phyloP scores from a whole-genome alignment of 2,113 vertebrate species.

The Halcyon malimbica region DNA sequence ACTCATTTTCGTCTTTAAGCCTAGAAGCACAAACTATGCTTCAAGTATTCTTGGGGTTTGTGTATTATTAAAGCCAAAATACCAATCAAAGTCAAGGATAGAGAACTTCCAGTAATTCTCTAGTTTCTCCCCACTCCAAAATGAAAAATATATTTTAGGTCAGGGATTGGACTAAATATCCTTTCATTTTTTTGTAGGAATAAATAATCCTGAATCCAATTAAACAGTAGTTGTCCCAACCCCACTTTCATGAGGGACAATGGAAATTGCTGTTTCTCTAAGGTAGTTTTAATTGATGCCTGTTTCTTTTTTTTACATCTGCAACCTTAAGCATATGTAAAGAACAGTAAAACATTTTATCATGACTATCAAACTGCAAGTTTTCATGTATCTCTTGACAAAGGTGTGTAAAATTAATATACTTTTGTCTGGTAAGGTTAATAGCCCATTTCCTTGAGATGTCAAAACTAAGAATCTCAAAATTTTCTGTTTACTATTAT shows the following conservation, averaged over 20 bases:
- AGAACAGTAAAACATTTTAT: background rate
- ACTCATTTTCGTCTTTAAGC: background rate
- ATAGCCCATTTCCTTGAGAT: background rate
- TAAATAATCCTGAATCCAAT: background rate
- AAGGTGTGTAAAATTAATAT: background rate
- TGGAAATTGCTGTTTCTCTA: background rate
- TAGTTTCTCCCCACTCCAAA: background rate
- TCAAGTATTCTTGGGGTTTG: background rate
- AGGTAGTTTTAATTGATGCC: background rate
- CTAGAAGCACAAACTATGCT: background rate
- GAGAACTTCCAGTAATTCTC: background rate
- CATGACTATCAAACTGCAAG: background rate
- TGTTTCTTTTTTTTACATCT: background rate
- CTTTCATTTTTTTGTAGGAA: background rate
- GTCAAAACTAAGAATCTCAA: background rate
- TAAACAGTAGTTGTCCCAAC: background rate
- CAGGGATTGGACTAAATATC: background rate
- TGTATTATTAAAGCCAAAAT: background rate
- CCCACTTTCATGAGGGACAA: background rate
- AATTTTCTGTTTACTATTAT: background rate
- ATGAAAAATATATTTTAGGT: background rate
- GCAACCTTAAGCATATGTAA: background rate
- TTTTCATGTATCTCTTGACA: background rate
- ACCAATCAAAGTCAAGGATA: background rate
- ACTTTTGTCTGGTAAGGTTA: background rate